These are phyloP conservation scores for Drosophila pandora DNA, from an alignment of 1,140 invertebrate species.

Conservation along the genomic window DNA sequence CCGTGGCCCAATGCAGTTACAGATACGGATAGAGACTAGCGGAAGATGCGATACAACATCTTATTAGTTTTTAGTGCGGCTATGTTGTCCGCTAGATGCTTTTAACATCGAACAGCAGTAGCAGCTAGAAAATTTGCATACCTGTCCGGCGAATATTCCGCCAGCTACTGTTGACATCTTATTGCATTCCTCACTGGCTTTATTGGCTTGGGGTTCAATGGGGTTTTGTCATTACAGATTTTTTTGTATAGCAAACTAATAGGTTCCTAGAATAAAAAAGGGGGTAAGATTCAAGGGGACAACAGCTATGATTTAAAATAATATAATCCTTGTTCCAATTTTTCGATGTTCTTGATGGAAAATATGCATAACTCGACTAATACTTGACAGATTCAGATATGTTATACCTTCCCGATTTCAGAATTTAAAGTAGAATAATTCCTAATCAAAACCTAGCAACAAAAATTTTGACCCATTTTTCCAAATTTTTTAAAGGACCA, in stretches of 20 bases:
- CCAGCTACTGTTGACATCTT: constrained; percentile 46
- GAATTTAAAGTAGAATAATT: too few species aligned
- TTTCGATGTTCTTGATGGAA: too few species aligned
- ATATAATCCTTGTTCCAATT: too few species aligned
- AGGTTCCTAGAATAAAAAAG: neutral
- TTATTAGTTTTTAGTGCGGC: constrained; percentile 74
- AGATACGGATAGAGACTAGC: constrained; percentile 31
- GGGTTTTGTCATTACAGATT: constrained; percentile 11
- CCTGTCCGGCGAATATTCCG: constrained; percentile 33
- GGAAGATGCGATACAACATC: constrained; percentile 71
- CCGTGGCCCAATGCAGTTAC: constrained; percentile 27
- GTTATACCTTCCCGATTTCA: too few species aligned
- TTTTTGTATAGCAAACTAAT: neutral
- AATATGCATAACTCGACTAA: too few species aligned
- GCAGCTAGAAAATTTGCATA: constrained; percentile 40
- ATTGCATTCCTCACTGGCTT: constrained; percentile 42
- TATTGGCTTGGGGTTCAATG: constrained; percentile 21
- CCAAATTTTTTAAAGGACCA: too few species aligned
- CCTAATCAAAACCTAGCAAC: too few species aligned
- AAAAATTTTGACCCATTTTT: too few species aligned
- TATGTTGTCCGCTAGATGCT: constrained; percentile 43
- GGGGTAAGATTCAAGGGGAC: neutral
- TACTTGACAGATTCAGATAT: too few species aligned
- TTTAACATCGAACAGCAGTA: constrained; percentile 25
- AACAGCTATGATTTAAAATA: too few species aligned